Evolutionary conservation across 2,888 invertebrate species (phyloP), one percentile per base, ranked within the genome.

Genomic region (Lamproptera curius): DNA sequence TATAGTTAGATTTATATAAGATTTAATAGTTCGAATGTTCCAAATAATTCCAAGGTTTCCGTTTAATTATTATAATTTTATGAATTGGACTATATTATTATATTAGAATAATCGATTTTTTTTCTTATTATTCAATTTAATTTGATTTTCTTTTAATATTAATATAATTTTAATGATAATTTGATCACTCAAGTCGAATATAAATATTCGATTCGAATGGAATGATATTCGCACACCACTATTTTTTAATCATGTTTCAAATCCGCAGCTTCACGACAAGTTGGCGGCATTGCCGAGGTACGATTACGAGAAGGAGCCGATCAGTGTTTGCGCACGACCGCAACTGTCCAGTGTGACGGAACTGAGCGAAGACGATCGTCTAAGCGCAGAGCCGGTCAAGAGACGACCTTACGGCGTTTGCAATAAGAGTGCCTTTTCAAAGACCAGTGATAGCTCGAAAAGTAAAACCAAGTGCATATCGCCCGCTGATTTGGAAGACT

Each of bases 231-330:
- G 8, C 8, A 23, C 23, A 23, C 5, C 8, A 23, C 4, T 23
- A 6, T 6, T 23, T 43, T 26, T 36, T 28, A 15, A 14, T 9
- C 26, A 15, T n/a, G n/a, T 20, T 14, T 39, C 23, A 17, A 14
- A 33, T 13, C 74, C 76, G 37, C 74, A 85, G 85, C 70, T 84
- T 1, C 74, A 67, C 16, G 77, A 78, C 15, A 83, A 68, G 52
- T 49, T 84, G 55, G 65, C 65, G 16, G 67, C 67, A 1, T 59
- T 80, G 26, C 76, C 83, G 2, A 54, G 53, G 1, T 64, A 59
- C 39, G 53, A 40, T 40, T 77, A 63, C 40, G 69, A 71, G n/a
- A 77, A 70, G 51, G 65, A 73, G 43, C 60, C 63, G 3, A 53
- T 61, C 1, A 65, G 61, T 23, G 66, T 81, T 1, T 70, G 73